Evolutionary conservation across 2,797 vertebrate species (phyloP).

Genomic region (Sebastes glaucus): DNA sequence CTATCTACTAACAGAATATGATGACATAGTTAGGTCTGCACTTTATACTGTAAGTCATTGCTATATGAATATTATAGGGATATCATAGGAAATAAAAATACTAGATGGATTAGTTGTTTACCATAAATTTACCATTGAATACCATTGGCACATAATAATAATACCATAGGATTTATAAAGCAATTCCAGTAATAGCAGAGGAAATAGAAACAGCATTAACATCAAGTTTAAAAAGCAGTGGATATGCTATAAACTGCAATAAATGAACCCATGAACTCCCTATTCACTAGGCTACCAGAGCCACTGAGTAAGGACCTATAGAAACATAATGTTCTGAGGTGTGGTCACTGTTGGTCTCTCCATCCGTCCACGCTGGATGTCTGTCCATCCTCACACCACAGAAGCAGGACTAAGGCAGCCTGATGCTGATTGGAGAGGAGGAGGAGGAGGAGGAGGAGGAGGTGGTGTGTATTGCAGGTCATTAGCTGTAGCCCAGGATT

Average conservation of each 20-base stretch:
- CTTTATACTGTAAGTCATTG: not conserved
- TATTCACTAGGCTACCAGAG: too few species aligned
- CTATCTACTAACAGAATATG: not conserved
- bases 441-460: not conserved
- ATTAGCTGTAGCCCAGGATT: constrained; percentile 57
- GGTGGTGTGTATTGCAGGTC: constrained; percentile 48
- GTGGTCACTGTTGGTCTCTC: not conserved
- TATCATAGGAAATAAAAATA: not conserved
- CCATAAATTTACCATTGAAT: not conserved
- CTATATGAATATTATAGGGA: not conserved
- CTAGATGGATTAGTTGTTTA: not conserved
- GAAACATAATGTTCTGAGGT: not conserved
- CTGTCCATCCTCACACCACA: not conserved
- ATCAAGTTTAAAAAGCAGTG: not conserved
- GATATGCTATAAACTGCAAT: not conserved
- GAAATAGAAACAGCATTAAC: not conserved
- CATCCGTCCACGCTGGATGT: not conserved
- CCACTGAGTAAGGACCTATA: not conserved
- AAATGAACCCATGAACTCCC: not conserved
- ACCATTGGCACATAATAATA: not conserved
- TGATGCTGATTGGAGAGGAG: not conserved
- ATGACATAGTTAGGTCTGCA: not conserved
- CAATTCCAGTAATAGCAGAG: not conserved
- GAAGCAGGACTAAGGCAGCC: not conserved
- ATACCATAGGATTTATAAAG: not conserved